Percentiles rank a stretch among this genome's conserved stretches.
phyloP scores from a whole-genome alignment of 2,113 vertebrate genomes.

The Pterocles burchelli region DNA sequence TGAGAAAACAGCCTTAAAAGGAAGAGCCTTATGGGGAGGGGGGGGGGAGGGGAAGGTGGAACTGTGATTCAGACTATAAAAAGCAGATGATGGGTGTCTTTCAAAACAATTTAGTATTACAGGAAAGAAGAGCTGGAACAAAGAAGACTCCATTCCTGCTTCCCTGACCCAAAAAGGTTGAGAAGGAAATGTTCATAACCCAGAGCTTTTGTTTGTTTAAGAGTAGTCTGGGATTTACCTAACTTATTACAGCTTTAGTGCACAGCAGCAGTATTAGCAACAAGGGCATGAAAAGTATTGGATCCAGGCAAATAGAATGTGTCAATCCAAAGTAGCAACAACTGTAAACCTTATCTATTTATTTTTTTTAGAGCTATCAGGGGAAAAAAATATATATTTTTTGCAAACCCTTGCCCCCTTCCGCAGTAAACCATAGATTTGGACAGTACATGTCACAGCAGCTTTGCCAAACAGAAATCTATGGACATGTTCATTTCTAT shows the following conservation, averaged over 20 bases:
- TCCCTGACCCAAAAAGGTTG: not conserved
- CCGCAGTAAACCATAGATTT: not conserved
- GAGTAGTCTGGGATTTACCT: conserved; percentile 32
- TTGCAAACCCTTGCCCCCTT: not conserved
- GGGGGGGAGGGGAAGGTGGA: not conserved
- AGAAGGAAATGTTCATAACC: not conserved
- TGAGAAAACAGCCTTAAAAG: not conserved
- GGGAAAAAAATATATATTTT: not conserved
- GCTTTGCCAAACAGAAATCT: not conserved
- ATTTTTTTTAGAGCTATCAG: not conserved
- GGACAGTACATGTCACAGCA: not conserved
- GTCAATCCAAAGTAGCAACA: conserved; percentile 1
- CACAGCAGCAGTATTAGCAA: not conserved
- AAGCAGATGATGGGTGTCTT: not conserved
- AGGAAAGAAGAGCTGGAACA: not conserved
- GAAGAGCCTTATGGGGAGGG: not conserved
- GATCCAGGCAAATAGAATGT: conserved; percentile 5
- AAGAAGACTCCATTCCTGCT: not conserved
- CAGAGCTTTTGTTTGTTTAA: conserved; percentile 4
- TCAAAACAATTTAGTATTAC: not conserved
- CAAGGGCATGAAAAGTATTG: conserved; percentile 25
- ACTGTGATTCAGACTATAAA: not conserved
- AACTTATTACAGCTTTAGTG: conserved; percentile 32
- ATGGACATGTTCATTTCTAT: not conserved
- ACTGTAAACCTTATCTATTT: not conserved